Conservation (phyloP, 2,797 vertebrate genomes). For the Lagodon rhomboides region DNA sequence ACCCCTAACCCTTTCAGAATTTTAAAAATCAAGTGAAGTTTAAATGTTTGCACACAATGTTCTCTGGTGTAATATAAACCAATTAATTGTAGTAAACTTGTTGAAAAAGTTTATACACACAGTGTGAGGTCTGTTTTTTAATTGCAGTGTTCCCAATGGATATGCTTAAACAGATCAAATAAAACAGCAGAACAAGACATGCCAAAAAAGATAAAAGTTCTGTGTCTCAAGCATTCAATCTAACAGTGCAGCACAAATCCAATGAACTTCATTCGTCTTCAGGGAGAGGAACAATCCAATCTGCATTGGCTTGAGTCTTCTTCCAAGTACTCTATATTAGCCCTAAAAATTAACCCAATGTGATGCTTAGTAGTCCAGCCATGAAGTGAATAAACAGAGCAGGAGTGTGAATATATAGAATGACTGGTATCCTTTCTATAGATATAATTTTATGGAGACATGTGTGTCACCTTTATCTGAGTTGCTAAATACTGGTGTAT, state of each 20-base stretch:
- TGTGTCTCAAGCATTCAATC: conserved; percentile 42
- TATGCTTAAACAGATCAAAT: conserved; percentile 27
- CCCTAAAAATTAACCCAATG: conserved; percentile 16
- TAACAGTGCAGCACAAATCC: conserved; percentile 32
- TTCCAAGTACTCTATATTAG: conserved; percentile 1
- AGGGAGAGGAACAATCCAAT: conserved; percentile 45
- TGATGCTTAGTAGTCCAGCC: conserved; percentile 1
- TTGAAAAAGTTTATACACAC: conserved; percentile 23
- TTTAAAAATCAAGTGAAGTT: no score
- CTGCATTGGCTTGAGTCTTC: conserved; percentile 12
- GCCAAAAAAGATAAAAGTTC: conserved; percentile 16
- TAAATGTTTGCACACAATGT: background rate
- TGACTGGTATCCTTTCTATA: background rate
- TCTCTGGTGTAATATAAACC: background rate
- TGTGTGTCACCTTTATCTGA: background rate
- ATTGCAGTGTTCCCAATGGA: conserved; percentile 16
- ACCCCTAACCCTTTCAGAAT: no score
- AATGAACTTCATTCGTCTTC: conserved; percentile 40
- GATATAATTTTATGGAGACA: background rate
- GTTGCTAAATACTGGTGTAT: background rate
- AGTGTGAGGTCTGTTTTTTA: conserved; percentile 22
- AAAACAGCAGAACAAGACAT: conserved; percentile 15
- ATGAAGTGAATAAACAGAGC: background rate
- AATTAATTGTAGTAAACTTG: conserved; percentile 11
- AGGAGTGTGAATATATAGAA: background rate